phyloP scores from a whole-genome alignment of 2,888 invertebrate species.

The Acrocera orbiculus region DNA sequence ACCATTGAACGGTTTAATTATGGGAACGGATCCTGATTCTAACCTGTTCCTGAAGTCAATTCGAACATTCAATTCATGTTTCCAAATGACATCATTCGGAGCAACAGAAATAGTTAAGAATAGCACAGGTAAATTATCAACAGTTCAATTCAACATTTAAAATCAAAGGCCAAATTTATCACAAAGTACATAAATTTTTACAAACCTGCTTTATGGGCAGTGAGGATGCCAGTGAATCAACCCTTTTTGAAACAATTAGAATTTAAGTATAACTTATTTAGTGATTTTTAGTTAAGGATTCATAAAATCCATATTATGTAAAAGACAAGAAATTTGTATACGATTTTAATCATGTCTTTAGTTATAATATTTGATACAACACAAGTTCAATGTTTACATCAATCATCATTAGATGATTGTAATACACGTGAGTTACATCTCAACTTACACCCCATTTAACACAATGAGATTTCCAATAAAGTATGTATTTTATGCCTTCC shows the following conservation, averaged over 20 bases:
- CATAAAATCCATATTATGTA: not conserved
- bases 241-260: too few species aligned
- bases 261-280: too few species aligned
- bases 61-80: constrained; percentile 16
- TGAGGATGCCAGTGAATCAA: constrained; percentile 5
- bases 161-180: too few species aligned
- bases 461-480: too few species aligned
- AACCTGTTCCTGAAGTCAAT: constrained; percentile 15
- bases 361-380: constrained; percentile 13
- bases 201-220: too few species aligned
- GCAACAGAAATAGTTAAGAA: constrained; percentile 9
- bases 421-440: too few species aligned
- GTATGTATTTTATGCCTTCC: too few species aligned
- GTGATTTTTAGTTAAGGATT: too few species aligned
- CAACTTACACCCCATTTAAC: too few species aligned
- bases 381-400: constrained; percentile 66
- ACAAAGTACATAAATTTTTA: too few species aligned
- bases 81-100: constrained; percentile 15
- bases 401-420: constrained; percentile 41
- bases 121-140: constrained; percentile 7
- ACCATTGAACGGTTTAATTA: constrained; percentile 13
- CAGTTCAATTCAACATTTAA: constrained; percentile 10
- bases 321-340: not conserved
- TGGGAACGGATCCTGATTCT: constrained; percentile 14
- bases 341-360: not conserved